Percentiles rank a stretch among this genome's conserved stretches.
These are phyloP conservation scores for Eilema depressum DNA, from an alignment of 2,888 invertebrate genomes.

Conservation along the genomic window DNA sequence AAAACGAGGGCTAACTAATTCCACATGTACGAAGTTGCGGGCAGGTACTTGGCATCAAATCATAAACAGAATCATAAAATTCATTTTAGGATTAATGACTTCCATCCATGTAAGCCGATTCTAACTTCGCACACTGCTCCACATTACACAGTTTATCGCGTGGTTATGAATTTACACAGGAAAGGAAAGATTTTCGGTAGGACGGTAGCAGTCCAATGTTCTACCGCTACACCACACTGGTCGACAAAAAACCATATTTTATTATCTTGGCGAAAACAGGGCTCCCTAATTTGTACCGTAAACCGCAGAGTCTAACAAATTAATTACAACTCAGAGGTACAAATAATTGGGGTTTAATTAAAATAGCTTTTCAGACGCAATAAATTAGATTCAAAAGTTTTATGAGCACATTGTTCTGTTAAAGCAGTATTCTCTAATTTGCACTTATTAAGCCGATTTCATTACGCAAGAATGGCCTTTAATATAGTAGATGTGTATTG, in stretches of 20 bases:
- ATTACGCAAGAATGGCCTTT: background rate
- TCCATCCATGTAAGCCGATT: too few species aligned
- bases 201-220: too few species aligned
- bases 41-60: too few species aligned
- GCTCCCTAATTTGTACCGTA: background rate
- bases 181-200: too few species aligned
- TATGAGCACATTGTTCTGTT: constrained; percentile 5
- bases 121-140: too few species aligned
- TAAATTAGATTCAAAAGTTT: constrained; percentile 10
- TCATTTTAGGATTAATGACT: too few species aligned
- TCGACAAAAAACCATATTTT: background rate
- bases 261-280: constrained; percentile 8
- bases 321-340: constrained; percentile 7
- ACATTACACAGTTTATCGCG: too few species aligned
- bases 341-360: constrained; percentile 16
- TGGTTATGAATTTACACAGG: too few species aligned
- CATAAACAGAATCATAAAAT: too few species aligned
- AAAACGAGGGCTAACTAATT: too few species aligned
- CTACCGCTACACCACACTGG: background rate
- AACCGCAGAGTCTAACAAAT: constrained; percentile 8
- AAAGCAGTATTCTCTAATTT: background rate
- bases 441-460: background rate
- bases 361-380: constrained; percentile 4
- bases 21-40: too few species aligned
- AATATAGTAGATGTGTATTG: background rate